Conservation (phyloP, 2,113 vertebrate genomes). For the Sardina pilchardus region DNA sequence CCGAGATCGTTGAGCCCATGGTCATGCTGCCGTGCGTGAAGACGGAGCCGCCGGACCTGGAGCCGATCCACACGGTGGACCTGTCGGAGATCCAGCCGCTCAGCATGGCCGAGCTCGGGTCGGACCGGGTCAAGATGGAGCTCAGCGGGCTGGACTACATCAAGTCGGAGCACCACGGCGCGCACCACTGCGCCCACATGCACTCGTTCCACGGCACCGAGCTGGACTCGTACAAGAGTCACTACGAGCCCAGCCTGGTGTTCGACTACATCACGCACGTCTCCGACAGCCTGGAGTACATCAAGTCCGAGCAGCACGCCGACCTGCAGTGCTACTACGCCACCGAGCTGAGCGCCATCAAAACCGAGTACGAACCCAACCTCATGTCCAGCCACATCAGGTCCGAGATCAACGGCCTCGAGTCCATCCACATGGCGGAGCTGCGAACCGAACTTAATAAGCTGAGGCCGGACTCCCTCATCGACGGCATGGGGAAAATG, state of each 20-base stretch:
- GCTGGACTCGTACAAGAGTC: conserved; percentile 73
- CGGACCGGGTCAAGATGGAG: conserved; percentile 79
- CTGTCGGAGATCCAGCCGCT: conserved; percentile 76
- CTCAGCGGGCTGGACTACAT: conserved; percentile 80
- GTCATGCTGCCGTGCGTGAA: conserved; percentile 77
- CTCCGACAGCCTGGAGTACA: conserved; percentile 76
- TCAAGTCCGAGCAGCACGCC: conserved; percentile 74
- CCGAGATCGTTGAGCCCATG: conserved; percentile 69
- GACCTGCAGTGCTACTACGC: conserved; percentile 77
- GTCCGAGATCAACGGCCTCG: conserved; percentile 64
- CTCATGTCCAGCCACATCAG: conserved; percentile 57
- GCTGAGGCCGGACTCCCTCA: conserved; percentile 68
- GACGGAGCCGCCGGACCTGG: conserved; percentile 74
- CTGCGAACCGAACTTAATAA: conserved; percentile 76
- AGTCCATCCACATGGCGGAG: conserved; percentile 80
- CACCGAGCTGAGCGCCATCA: conserved; percentile 63
- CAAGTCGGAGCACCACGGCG: conserved; percentile 70
- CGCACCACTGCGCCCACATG: conserved; percentile 40
- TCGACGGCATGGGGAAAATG: conserved; percentile 65
- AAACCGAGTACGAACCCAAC: conserved; percentile 66
- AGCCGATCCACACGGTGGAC: conserved; percentile 73
- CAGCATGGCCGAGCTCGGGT: conserved; percentile 74
- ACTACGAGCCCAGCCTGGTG: conserved; percentile 73
- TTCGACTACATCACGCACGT: conserved; percentile 79
- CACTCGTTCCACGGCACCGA: conserved; percentile 66